Conservation (phyloP, 2,113 vertebrate genomes). For the Myiozetetes cayanensis region DNA sequence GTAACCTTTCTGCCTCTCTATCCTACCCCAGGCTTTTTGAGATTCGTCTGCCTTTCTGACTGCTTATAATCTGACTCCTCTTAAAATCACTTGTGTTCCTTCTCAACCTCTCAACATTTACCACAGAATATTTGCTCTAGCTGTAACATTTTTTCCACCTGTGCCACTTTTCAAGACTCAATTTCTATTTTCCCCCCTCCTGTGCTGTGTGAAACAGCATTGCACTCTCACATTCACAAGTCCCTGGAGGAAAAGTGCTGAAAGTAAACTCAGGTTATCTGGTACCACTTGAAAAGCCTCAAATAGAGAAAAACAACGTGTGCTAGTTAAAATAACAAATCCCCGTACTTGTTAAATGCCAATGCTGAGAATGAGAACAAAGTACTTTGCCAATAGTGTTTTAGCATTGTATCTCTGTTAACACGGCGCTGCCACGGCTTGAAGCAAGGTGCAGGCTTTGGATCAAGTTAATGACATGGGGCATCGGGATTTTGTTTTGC, state of each 20-base stretch:
- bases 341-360: background rate
- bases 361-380: background rate
- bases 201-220: background rate
- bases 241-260: background rate
- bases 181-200: background rate
- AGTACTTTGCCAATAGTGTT: background rate
- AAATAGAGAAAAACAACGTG: background rate
- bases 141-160: background rate
- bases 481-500: background rate
- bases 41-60: background rate
- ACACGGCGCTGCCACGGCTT: rapidly evolving
- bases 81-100: background rate
- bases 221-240: rapidly evolving
- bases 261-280: background rate
- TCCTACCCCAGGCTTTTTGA: background rate
- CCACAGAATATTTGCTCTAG: background rate
- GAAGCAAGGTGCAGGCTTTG: background rate
- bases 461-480: background rate
- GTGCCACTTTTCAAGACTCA: background rate
- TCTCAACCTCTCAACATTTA: background rate
- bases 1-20: background rate
- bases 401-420: background rate
- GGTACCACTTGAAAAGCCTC: background rate
- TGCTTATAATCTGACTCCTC: background rate
- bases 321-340: background rate